Evolutionary conservation across 2,888 invertebrate genomes (phyloP).

Genomic region (Helicoverpa assulta): DNA sequence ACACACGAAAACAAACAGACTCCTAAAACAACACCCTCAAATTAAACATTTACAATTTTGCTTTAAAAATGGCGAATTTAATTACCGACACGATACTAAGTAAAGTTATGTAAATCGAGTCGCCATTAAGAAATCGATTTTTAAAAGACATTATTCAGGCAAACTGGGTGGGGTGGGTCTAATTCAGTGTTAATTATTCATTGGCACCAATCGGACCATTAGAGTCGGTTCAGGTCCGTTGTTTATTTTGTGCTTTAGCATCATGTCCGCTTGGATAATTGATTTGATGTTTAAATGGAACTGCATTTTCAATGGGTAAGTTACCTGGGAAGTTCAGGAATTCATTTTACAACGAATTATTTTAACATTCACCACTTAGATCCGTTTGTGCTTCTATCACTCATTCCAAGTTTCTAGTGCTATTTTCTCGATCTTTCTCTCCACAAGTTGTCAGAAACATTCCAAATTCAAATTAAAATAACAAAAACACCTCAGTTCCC

Average conservation of each 20-base stretch:
- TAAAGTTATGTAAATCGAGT: conserved; percentile 71
- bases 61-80: conserved; percentile 58
- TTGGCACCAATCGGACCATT: conserved; percentile 73
- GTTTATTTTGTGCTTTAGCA: conserved; percentile 35
- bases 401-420: too few species aligned
- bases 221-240: conserved; percentile 47
- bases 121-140: conserved; percentile 72
- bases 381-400: too few species aligned
- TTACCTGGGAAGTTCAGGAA: neutral
- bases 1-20: conserved; percentile 48
- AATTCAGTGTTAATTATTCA: conserved; percentile 85
- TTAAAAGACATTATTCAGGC: conserved; percentile 79
- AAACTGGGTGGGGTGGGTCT: conserved; percentile 73
- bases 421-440: too few species aligned
- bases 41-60: conserved; percentile 49
- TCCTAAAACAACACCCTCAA: conserved; percentile 38
- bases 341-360: too few species aligned
- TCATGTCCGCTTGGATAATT: neutral
- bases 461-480: neutral
- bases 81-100: conserved; percentile 64
- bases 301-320: neutral
- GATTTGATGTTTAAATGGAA: neutral
- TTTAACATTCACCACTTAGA: too few species aligned
- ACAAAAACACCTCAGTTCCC: conserved; percentile 8
- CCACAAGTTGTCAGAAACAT: too few species aligned